A percentile compares a stretch with the other conserved stretches of the same genome.
Evolutionary conservation across 2,113 vertebrate species (phyloP).

Genomic region (Cyprinodon variegatus): DNA sequence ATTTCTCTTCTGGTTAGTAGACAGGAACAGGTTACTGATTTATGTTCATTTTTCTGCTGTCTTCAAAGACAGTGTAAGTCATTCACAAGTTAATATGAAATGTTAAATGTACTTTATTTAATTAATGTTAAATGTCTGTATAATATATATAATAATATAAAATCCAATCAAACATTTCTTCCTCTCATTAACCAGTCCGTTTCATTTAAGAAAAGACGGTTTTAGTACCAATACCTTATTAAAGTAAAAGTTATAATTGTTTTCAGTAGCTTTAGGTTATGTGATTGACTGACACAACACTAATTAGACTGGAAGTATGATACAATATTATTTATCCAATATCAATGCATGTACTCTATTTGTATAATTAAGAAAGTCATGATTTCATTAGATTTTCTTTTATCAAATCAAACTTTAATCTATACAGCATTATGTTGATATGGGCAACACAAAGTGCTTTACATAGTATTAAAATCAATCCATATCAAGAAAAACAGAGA

Average conservation of each 20-base stretch:
- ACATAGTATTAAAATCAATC: no score
- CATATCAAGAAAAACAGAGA: no score
- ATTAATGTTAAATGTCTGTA: neutral
- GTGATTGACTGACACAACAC: no score
- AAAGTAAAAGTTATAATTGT: neutral
- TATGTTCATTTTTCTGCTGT: neutral
- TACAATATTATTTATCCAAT: no score
- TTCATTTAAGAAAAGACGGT: neutral
- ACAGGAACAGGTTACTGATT: neutral
- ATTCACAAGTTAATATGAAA: neutral
- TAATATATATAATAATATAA: neutral
- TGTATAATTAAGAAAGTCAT: no score
- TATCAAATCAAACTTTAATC: no score
- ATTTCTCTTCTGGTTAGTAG: conserved; percentile 23
- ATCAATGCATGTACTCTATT: no score
- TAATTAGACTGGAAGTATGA: no score
- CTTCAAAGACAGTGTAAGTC: neutral
- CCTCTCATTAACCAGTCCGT: no score
- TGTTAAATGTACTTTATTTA: neutral
- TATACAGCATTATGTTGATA: no score
- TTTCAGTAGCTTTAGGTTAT: neutral
- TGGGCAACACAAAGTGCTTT: no score
- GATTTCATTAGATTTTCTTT: no score
- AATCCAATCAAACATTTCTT: neutral
- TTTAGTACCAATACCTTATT: neutral